Base-by-base conservation (phyloP, 92 coral and sea anemone species). In the Metridium senile region DNA sequence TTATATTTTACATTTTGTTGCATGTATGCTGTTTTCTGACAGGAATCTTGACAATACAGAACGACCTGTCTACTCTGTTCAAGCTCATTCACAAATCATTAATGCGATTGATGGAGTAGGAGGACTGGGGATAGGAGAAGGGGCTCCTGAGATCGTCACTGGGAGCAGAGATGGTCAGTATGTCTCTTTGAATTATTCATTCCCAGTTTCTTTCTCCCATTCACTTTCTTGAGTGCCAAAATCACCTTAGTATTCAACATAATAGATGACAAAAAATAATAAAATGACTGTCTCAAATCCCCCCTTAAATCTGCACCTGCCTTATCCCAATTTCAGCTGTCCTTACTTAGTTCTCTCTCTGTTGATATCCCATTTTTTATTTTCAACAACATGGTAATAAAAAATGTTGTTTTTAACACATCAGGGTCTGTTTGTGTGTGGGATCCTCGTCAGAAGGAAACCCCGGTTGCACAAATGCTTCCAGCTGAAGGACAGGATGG, bases 381-480 rank as follows among this genome's bases (percentile, higher is more conserved):
- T 4, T 39, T 39, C 6, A 4, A 13, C 13, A 39, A 39, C n/a
- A n/a, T n/a, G n/a, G n/a, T n/a, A n/a, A n/a, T n/a, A n/a, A n/a
- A n/a, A n/a, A n/a, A n/a, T n/a, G n/a, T n/a, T n/a, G n/a, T n/a
- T n/a, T n/a, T n/a, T n/a, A n/a, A n/a, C 51, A 45, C 20, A 20
- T 54, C 20, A 94, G 98, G 98, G 33, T 88, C 93, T 71, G 97
- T 94, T 2, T 89, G 94, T 84, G 99, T 96, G 47, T 96, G 99
- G 99, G 99, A 96, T 80, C 99, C 99, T 35, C 88, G 99, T 46
- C 99, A 96, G 59, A 96, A 93, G 77, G 97, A 96, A 72, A 90
- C 90, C 53, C 97, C 99, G 1, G 99, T 96, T 22, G 99, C 99
- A 19, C 86, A 81, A 78, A 96, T 96, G 97, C 80, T 89, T 16